Evolutionary conservation across 2,113 vertebrate species (phyloP).

Genomic region (Quiscalus mexicanus): DNA sequence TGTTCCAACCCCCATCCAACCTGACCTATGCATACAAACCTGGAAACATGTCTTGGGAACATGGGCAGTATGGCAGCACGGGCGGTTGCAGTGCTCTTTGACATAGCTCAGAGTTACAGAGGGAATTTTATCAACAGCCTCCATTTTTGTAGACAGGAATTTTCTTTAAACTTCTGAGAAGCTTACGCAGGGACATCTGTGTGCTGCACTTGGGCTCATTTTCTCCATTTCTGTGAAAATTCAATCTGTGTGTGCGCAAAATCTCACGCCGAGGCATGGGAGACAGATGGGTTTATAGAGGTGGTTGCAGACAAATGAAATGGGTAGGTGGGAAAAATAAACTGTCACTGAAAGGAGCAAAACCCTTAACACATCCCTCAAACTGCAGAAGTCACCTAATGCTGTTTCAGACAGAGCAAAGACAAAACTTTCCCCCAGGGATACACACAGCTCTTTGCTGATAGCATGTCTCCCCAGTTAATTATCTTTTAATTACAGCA

Average conservation of each 20-base stretch:
- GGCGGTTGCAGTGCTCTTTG: neutral
- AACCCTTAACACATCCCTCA: neutral
- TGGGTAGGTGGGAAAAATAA: neutral
- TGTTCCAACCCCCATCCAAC: neutral
- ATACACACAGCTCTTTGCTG: neutral
- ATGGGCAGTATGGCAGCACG: rapidly evolving
- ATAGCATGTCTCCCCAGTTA: neutral
- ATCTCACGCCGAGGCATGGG: neutral
- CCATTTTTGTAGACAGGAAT: neutral
- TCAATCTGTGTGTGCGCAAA: neutral
- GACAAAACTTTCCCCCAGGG: neutral
- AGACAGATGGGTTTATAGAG: neutral
- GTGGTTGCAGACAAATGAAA: neutral
- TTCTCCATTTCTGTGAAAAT: neutral
- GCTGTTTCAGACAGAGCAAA: neutral
- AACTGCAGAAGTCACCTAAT: neutral
- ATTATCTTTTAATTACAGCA: neutral
- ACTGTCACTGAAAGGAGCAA: neutral
- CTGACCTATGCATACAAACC: rapidly evolving
- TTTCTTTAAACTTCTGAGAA: neutral
- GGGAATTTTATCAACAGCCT: neutral
- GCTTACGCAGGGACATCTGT: neutral
- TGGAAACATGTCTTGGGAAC: neutral
- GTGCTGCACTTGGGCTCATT: neutral
- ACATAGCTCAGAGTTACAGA: neutral